Evolutionary conservation across 2,113 vertebrate genomes (phyloP), one percentile per base, ranked within the genome.

Genomic region (Paraplagusia blochii): DNA sequence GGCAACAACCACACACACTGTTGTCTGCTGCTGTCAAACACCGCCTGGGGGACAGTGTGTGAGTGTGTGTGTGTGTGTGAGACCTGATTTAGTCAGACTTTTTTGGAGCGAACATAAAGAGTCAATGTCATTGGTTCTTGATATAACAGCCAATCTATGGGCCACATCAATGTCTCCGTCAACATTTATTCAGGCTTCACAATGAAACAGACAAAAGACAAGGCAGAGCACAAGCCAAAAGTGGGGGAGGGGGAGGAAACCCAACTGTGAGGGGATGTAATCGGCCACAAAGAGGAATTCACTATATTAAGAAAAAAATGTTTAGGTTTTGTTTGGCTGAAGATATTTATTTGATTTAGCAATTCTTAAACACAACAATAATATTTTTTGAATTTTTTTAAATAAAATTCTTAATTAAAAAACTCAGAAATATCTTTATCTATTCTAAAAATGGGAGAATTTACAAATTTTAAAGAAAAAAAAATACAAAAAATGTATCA

Each of bases 101-200:
- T 62, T 65, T 55, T 51, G 52, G 71, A 69, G 44, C 52, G 15
- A 36, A 10, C 38, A 84, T 54, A 76, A 73, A 81, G 62, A 56
- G 68, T 36, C 16, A 51, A 50, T 78, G 74, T 75, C 63, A 58
- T 63, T 65, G 66, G 62, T 74, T 77, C 79, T 82, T 61, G 84
- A 82, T 85, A 79, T 87, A 57, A 83, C 62, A 74, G 54, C 46
- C 62, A 50, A 78, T 70, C 68, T 74, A 74, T 53, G 42, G 65
- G 59, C 72, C 55, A 70, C 43, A 66, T 83, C 67, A 82, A 83
- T 76, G 74, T 22, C 40, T 53, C 63, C 48, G 48, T 62, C 49
- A 61, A 69, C 61, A 73, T 73, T 71, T 60, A 76, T 47, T 69
- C 63, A 62, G 83, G 79, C 44, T 29, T 42, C 44, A 53, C 44